Percentiles rank a stretch among this genome's conserved stretches.
Conservation (phyloP, 2,797 vertebrate species). For the Pteronotus mesoamericanus region DNA sequence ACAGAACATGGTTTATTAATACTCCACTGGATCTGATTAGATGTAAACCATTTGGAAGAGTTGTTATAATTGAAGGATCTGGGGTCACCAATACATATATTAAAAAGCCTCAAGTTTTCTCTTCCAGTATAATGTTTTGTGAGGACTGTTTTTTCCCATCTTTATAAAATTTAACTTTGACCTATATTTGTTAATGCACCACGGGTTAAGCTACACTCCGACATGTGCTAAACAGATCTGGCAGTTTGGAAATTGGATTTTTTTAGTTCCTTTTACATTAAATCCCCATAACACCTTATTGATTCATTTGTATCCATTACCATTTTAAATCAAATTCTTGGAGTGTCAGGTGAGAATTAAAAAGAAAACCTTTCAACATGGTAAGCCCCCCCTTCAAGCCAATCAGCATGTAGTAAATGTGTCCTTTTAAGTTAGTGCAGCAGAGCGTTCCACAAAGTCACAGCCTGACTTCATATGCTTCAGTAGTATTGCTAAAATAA, state of each 20-base stretch:
- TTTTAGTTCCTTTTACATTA: constrained; percentile 66
- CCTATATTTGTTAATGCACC: neutral
- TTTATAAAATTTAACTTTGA: constrained; percentile 43
- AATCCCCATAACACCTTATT: constrained; percentile 37
- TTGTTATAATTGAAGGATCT: constrained; percentile 31
- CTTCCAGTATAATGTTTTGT: neutral
- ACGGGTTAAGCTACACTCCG: neutral
- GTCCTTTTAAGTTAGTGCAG: constrained; percentile 44
- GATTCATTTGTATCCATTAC: constrained; percentile 63
- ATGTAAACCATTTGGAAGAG: neutral
- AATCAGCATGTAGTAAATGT: constrained; percentile 2
- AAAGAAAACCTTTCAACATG: constrained; percentile 68
- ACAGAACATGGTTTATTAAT: constrained; percentile 34
- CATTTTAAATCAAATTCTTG: constrained; percentile 65
- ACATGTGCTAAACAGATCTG: constrained; percentile 61
- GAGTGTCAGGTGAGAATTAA: constrained; percentile 57
- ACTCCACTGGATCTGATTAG: neutral
- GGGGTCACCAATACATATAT: neutral
- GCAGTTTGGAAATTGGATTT: constrained; percentile 65
- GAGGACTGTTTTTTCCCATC: neutral
- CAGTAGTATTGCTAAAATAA: constrained; percentile 22
- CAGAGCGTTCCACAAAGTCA: constrained; percentile 19
- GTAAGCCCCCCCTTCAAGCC: neutral
- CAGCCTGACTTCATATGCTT: constrained; percentile 30
- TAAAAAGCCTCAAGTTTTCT: neutral